phyloP scores from a whole-genome alignment of 2,113 vertebrate species.

The Salvator merianae region DNA sequence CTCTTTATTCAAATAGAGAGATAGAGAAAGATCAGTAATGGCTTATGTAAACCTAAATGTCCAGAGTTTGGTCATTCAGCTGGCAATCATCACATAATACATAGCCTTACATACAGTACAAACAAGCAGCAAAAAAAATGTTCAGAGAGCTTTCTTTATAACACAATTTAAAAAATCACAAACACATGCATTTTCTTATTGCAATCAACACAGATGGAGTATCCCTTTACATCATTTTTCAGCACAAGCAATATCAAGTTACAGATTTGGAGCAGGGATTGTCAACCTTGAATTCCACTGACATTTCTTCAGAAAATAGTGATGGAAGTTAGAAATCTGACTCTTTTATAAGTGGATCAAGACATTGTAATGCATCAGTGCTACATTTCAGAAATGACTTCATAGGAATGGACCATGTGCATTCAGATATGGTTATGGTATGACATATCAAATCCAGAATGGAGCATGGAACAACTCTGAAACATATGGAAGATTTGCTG shows the following conservation, averaged over 20 bases:
- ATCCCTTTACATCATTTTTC: not conserved
- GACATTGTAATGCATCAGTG: not conserved
- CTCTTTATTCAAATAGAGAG: constrained; percentile 19
- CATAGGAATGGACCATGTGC: not conserved
- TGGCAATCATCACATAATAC: not conserved
- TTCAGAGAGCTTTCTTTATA: not conserved
- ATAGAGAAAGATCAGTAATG: constrained; percentile 4
- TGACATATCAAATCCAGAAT: not conserved
- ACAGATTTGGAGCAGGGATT: not conserved
- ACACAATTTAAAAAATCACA: not conserved
- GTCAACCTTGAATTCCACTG: not conserved
- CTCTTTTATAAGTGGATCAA: not conserved
- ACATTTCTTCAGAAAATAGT: not conserved
- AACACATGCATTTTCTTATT: no score
- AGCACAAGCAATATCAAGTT: not conserved
- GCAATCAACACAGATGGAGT: not conserved
- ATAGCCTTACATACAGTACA: not conserved
- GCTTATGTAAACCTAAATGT: not conserved
- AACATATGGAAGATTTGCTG: not conserved
- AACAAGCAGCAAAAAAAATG: not conserved
- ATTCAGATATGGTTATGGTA: no score
- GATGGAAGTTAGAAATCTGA: not conserved
- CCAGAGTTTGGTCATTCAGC: not conserved
- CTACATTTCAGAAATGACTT: not conserved
- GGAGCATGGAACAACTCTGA: not conserved